Evolutionary conservation across 2,888 invertebrate species (phyloP), one percentile per base, ranked within the genome.

Genomic region (Leistus spinibarbis): DNA sequence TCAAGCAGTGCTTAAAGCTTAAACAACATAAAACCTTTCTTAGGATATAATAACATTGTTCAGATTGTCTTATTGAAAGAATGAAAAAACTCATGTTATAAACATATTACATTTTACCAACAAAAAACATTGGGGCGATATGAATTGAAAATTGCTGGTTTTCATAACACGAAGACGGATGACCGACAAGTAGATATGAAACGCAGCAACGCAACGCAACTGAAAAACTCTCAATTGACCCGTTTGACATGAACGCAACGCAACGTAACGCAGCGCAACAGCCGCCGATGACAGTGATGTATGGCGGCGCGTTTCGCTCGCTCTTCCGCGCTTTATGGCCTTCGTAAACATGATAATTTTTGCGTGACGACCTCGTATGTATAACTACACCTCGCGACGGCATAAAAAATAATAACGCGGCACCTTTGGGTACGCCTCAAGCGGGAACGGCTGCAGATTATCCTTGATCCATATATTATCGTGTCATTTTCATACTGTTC

Each of bases 151-250:
- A 40, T 5, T 1, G 40, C 13, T 2, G 40, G 7, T 40, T 40
- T 40, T 40, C 40, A 40, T 40, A 40, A 40, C 40, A 5, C 40
- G 40, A 40, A 40, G 40, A 40, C 40, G 40, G 40, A 40, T 40
- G 40, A 5, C 40, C 40, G 40, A 3, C 40, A 40, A 10, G 40
- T 10, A 13, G 7, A 13, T 40, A 40, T 40, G 40, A 40, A 40
- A n/a, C n/a, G n/a, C n/a, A n/a, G 40, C 40, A 40, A 40, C 40
- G 40, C 40, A 5, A 40, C 40, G 40, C 10, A 17, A 17, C 9
- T 60, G 22, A 60, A 60, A 60, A 60, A 19, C 9, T 22, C 60
- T 60, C 20, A 60, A 60, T 60, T 60, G 60, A 60, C 60, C 60
- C 22, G 60, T 60, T 60, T 60, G 22, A 22, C 22, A 60, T 60